Base-by-base conservation (phyloP, 2,113 vertebrate species). In the Cepphus grylle region DNA sequence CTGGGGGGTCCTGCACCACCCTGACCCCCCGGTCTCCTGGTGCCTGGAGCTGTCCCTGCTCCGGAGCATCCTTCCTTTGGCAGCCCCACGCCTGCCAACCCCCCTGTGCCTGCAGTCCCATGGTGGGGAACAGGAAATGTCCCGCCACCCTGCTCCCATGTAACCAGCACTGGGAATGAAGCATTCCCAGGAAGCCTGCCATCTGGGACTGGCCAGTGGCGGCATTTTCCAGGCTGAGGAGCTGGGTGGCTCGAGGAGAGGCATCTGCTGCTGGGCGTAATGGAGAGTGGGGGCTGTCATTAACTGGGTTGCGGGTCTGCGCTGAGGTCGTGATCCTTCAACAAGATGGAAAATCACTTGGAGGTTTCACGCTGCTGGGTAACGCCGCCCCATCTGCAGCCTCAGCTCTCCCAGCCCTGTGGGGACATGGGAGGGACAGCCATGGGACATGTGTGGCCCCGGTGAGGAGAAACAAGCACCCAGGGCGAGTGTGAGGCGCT, bases 391-490 rank as follows among this genome's bases (percentile, higher is more conserved):
- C 14, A 1, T 66, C 29, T 40, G 72, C 87, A 87, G 72, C 43
- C 9, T 20, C 55, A 20, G 53, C 65, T 32, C 5, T 40, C 8
- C 63, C 4, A 8, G 52, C 65, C 58, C 83, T 26, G 8, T 1
- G 6, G 67, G 32, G 52, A 50, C 36, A 3, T 1, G 5, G 55
- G 23, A 42, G 23, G 59, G 36, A 79, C 1, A 1, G 25, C 59
- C 25, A 19, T 42, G 66, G 29, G 27, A 49, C n/a, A 45, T 4
- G 3, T 1, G 2, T 14, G 9, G 50, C 19, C 16, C 55, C 1
- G 0, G 26, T 0, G 4, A 32, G 38, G 30, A 43, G 43, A 66
- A 59, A 21, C 0, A 5, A 30, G 71, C 3, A 14, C 26, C 20
- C 30, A 15, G 47, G 42, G 71, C 1, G 3, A 47, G 12, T 40